Conservation (phyloP, 2,888 invertebrate genomes). For the Eupithecia vulgata region DNA sequence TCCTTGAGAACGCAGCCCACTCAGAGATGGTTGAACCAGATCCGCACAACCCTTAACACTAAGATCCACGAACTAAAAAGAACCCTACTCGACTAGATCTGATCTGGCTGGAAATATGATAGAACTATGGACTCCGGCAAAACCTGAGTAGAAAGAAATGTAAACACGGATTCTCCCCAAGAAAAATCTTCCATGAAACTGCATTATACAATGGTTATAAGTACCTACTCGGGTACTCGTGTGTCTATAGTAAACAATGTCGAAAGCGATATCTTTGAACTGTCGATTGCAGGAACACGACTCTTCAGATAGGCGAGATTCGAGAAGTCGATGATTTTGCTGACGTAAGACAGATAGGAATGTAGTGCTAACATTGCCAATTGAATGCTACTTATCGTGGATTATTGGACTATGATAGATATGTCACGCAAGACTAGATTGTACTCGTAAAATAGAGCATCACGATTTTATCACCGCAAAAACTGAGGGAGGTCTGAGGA, state of each 20-base stretch:
- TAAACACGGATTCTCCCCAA: not conserved
- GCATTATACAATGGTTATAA: not conserved
- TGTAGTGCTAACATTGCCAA: conserved; percentile 24
- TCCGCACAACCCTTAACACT: not conserved
- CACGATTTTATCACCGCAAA: conserved; percentile 5
- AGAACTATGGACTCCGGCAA: not conserved
- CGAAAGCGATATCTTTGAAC: conserved; percentile 25
- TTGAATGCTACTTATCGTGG: conserved; percentile 21
- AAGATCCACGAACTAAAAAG: not conserved
- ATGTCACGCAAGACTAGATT: conserved; percentile 21
- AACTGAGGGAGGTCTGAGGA: not conserved
- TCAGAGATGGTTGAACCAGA: not conserved
- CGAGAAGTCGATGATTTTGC: conserved; percentile 23
- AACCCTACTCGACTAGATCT: not conserved
- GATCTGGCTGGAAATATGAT: not conserved
- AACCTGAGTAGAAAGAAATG: not conserved
- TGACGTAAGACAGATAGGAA: conserved; percentile 32
- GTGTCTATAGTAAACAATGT: conserved; percentile 12
- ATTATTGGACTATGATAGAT: conserved; percentile 20
- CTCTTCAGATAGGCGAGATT: conserved; percentile 32
- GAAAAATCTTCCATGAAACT: not conserved
- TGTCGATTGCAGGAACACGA: conserved; percentile 24
- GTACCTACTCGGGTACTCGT: not conserved
- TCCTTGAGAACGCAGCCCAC: not conserved
- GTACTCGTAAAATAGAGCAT: conserved; percentile 2